phyloP scores from a whole-genome alignment of 2,113 vertebrate species.

The Ictidomys tridecemlineatus region DNA sequence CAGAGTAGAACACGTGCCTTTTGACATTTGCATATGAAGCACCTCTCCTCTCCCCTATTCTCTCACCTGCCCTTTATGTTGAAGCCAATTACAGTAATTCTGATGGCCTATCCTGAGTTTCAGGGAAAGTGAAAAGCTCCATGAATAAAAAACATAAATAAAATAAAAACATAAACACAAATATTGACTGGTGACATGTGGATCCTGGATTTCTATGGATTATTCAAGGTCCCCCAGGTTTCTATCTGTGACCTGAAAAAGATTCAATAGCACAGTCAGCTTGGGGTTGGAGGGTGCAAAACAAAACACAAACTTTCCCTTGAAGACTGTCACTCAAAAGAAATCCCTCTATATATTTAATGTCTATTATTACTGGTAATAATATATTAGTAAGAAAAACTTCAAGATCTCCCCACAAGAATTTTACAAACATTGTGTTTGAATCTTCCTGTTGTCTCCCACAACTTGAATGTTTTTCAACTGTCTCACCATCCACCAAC shows the following conservation, averaged over 20 bases:
- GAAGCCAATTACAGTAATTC: background rate
- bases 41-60: too few relatives aligned
- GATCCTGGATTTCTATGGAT: background rate
- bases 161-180: background rate
- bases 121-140: background rate
- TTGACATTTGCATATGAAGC: background rate
- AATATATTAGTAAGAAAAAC: background rate
- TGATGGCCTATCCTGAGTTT: background rate
- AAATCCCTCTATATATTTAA: background rate
- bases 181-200: background rate
- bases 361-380: background rate
- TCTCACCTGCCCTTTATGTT: background rate
- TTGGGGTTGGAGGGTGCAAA: background rate
- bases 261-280: background rate
- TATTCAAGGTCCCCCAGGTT: background rate
- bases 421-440: background rate
- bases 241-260: background rate
- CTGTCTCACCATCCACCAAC: background rate
- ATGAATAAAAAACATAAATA: background rate
- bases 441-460: background rate
- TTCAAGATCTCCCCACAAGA: background rate
- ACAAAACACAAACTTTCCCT: background rate
- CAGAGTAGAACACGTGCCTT: background rate
- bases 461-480: background rate
- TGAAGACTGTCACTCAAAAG: background rate